These are phyloP conservation scores for Drosophila helvetica DNA, from an alignment of 2,888 invertebrate genomes.

Conservation along the genomic window DNA sequence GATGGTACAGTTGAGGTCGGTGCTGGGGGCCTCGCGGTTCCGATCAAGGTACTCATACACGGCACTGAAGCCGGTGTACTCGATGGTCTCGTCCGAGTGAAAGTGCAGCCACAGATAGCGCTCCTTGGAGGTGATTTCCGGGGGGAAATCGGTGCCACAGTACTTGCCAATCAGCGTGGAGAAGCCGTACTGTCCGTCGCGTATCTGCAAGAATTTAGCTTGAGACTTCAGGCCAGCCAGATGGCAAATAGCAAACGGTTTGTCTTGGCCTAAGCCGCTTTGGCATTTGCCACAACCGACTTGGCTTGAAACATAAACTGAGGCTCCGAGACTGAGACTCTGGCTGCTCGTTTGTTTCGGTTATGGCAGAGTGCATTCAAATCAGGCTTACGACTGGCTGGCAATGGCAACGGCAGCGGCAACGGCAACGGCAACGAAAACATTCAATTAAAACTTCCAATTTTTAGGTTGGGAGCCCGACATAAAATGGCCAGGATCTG, in stretches of 20 bases:
- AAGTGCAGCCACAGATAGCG: constrained; percentile 92
- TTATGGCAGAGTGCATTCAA: constrained; percentile 13
- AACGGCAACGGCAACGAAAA: constrained; percentile 49
- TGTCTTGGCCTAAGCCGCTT: constrained; percentile 30
- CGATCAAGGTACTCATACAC: constrained; percentile 88
- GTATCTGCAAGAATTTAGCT: constrained; percentile 84
- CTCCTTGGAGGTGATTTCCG: constrained; percentile 89
- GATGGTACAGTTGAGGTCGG: constrained; percentile 86
- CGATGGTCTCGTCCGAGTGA: constrained; percentile 91
- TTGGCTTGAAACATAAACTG: background rate
- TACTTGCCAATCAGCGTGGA: constrained; percentile 87
- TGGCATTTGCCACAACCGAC: background rate
- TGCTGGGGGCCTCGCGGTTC: constrained; percentile 84
- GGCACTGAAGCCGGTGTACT: constrained; percentile 91
- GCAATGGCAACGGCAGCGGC: no score
- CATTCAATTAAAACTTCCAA: constrained; percentile 70
- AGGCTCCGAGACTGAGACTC: background rate
- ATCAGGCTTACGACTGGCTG: constrained; percentile 34
- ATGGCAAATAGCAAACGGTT: background rate
- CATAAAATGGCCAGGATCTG: constrained; percentile 20
- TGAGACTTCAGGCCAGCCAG: background rate
- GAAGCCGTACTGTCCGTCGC: constrained; percentile 92
- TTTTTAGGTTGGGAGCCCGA: constrained; percentile 25
- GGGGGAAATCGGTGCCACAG: constrained; percentile 90
- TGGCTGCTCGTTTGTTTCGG: background rate